Conservation (phyloP, 1,140 invertebrate genomes). For the Brachionus plicatilis region DNA sequence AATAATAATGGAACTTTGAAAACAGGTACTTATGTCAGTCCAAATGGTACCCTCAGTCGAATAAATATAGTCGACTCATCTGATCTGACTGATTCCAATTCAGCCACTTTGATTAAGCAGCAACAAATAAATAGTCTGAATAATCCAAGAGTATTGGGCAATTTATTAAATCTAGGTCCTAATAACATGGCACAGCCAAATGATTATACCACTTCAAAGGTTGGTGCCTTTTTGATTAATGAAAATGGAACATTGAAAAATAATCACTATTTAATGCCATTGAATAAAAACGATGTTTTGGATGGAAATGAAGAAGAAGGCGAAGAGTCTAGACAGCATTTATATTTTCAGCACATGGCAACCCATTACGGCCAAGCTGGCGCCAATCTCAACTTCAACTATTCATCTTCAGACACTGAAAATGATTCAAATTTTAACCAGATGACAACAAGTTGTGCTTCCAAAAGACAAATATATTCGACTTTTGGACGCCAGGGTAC, state of each 20-base stretch:
- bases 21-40: slow-evolving; percentile 37
- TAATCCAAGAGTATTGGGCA: slow-evolving; percentile 13
- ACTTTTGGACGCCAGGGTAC: slow-evolving; percentile 23
- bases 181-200: slow-evolving; percentile 36
- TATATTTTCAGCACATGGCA: slow-evolving; percentile 26
- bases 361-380: background rate
- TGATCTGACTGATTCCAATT: background rate
- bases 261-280: slow-evolving; percentile 38
- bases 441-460: background rate
- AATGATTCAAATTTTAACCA: slow-evolving; percentile 13
- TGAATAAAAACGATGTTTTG: background rate
- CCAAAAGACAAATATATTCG: slow-evolving; percentile 11
- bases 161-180: slow-evolving; percentile 1
- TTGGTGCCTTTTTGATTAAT: background rate
- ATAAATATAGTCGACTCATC: slow-evolving; percentile 12
- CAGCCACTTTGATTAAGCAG: background rate
- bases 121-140: background rate
- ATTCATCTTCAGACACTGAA: slow-evolving; percentile 31
- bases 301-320: background rate
- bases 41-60: slow-evolving; percentile 32
- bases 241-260: slow-evolving; percentile 31
- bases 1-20: slow-evolving; percentile 21
- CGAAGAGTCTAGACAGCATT: background rate
- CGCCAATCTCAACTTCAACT: slow-evolving; percentile 22
- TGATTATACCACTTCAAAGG: slow-evolving; percentile 19